Evolutionary conservation across 2,113 vertebrate genomes (phyloP), one percentile per base, ranked within the genome.

Genomic region (Ciconia maguari): DNA sequence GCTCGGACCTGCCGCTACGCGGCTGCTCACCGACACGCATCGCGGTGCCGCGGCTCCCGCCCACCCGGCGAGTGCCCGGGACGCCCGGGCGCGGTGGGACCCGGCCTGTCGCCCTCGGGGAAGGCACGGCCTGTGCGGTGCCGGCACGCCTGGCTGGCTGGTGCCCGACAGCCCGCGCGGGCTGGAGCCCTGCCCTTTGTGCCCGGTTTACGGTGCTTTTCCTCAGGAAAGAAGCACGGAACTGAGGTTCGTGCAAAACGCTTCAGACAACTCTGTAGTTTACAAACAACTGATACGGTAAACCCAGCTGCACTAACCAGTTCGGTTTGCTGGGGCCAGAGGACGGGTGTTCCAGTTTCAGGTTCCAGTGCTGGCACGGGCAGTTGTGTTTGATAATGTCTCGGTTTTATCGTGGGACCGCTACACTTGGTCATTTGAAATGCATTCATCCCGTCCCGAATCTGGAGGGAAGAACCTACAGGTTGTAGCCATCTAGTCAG

Each of bases 401-500:
- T 16, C 1, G 6, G 25, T 15, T 38, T 19, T 18, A 3, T 1
- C 3, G 0, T 4, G 48, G 64, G 32, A n/a, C 9, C 16, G 0
- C 15, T 4, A 0, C 34, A 9, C 8, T 21, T 2, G 10, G 2
- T 17, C 14, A 11, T 48, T 24, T 2, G 29, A 18, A 42, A 7
- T 2, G 48, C 10, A 0, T 10, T 10, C 24, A 1, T 16, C 9
- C 30, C 34, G 0, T 32, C 38, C 51, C 11, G 3, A 0, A 2
- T 1, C 5, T 10, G 6, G 7, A 4, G 16, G 26, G 19, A 15
- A 13, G 44, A 21, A 1, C 20, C 36, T 7, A 2, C 17, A 8
- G 5, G n/a, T 3, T 11, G 55, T 3, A 7, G 51, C 52, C 51
- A 2, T 13, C 25, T 3, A 4, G 30, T 9, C 15, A 9, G 34